A percentile compares a stretch with the other conserved stretches of the same genome.
These are phyloP conservation scores for Styela plicata DNA, from an alignment of 23 tunicate species.

Conservation along the genomic window DNA sequence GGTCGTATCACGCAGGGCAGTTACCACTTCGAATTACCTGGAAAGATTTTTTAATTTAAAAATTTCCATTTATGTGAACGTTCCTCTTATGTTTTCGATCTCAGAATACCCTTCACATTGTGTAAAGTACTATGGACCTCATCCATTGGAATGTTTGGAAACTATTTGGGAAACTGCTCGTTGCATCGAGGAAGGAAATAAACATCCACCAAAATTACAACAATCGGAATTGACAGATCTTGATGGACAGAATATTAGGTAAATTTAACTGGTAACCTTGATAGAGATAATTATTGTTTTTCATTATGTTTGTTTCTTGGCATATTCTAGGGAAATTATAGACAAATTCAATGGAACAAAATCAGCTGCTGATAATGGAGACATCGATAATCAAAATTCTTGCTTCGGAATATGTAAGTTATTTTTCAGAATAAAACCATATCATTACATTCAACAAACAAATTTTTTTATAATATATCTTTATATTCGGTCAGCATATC, in stretches of 20 bases:
- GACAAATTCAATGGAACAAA: conserved; percentile 26
- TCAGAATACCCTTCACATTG: conserved; percentile 15
- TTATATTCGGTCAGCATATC: background rate
- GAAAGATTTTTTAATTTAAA: too few relatives aligned
- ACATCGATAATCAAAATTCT: background rate
- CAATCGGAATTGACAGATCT: background rate
- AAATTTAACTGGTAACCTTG: too few relatives aligned
- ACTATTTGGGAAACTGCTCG: conserved; percentile 27
- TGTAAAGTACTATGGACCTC: conserved; percentile 25
- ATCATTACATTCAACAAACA: too few relatives aligned
- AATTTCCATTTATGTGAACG: background rate
- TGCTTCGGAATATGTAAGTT: conserved; percentile 26
- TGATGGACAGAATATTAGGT: conserved; percentile 8
- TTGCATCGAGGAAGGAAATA: conserved; percentile 11
- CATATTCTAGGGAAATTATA: conserved; percentile 12
- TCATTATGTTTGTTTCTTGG: too few relatives aligned
- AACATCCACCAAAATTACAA: conserved; percentile 10
- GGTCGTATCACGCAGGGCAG: background rate
- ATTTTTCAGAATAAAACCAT: too few relatives aligned
- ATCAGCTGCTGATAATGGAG: conserved; percentile 24
- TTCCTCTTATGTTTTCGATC: background rate
- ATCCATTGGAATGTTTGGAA: conserved; percentile 25
- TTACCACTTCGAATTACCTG: too few relatives aligned
- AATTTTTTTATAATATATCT: background rate
- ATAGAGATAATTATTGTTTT: too few relatives aligned